Evolutionary conservation across 2,888 invertebrate species (phyloP).

Genomic region (Sicus ferrugineus): DNA sequence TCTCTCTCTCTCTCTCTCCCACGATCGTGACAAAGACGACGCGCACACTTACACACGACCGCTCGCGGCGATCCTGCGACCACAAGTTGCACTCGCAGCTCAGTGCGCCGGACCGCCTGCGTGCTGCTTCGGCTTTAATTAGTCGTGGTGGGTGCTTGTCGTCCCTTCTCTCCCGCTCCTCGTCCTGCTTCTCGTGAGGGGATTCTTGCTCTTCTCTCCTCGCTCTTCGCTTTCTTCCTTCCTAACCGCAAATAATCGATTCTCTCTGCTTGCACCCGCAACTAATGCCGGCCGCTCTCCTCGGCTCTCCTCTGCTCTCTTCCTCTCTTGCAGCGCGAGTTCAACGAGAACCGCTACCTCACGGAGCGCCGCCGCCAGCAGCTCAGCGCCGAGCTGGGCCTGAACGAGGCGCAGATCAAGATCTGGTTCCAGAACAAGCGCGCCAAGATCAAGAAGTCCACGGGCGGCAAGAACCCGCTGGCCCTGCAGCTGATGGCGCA

Average conservation of each 20-base stretch:
- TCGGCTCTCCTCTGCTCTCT: slow-evolving; percentile 1
- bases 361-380: slow-evolving; percentile 91
- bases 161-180: not conserved
- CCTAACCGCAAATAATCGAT: slow-evolving; percentile 62
- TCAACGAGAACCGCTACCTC: slow-evolving; percentile 90
- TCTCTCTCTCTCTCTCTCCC: not conserved
- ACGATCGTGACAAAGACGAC: not conserved
- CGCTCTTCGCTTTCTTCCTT: slow-evolving; percentile 30
- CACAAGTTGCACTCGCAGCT: slow-evolving; percentile 32
- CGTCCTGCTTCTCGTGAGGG: too few relatives aligned
- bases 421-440: slow-evolving; percentile 98
- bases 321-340: slow-evolving; percentile 75
- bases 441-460: slow-evolving; percentile 94
- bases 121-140: slow-evolving; percentile 46
- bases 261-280: slow-evolving; percentile 42
- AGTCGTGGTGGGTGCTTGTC: slow-evolving; percentile 50
- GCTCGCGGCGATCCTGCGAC: slow-evolving; percentile 36
- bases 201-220: slow-evolving; percentile 34
- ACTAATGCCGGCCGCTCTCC: slow-evolving; percentile 18
- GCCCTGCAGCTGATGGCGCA: slow-evolving; percentile 93
- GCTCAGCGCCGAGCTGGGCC: slow-evolving; percentile 86
- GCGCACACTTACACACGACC: slow-evolving; percentile 24
- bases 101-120: slow-evolving; percentile 1
- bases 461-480: slow-evolving; percentile 83
- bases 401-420: slow-evolving; percentile 97